Conservation (phyloP, 2,113 vertebrate species). For the Macrotis lagotis region DNA sequence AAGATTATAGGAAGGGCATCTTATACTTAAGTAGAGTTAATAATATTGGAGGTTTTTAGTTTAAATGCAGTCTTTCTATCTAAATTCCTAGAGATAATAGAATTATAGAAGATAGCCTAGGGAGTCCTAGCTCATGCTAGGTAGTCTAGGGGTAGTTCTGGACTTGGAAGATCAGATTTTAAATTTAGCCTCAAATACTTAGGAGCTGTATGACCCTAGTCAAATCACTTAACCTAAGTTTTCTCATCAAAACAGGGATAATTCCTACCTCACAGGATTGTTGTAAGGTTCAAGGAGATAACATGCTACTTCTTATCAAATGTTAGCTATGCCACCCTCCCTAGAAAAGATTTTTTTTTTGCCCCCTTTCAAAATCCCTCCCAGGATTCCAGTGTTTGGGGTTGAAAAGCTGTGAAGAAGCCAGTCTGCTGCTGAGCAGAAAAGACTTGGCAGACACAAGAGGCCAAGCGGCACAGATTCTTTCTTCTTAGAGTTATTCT, state of each 20-base stretch:
- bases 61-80: background rate
- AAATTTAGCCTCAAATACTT: background rate
- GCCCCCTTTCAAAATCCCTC: background rate
- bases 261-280: background rate
- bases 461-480: background rate
- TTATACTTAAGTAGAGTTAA: background rate
- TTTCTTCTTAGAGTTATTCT: background rate
- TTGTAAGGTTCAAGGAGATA: background rate
- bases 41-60: background rate
- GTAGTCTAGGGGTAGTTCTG: background rate
- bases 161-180: background rate
- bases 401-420: background rate
- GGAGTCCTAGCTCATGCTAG: background rate
- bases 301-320: background rate
- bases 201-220: background rate
- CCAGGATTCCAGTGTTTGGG: background rate
- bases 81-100: background rate
- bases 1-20: background rate
- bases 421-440: background rate
- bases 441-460: background rate
- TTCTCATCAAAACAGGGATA: background rate
- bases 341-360: background rate
- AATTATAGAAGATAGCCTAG: background rate
- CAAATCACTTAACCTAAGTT: background rate
- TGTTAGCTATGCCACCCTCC: background rate